Conservation (phyloP, 2,113 vertebrate genomes). For the Diphyllodes magnificus region DNA sequence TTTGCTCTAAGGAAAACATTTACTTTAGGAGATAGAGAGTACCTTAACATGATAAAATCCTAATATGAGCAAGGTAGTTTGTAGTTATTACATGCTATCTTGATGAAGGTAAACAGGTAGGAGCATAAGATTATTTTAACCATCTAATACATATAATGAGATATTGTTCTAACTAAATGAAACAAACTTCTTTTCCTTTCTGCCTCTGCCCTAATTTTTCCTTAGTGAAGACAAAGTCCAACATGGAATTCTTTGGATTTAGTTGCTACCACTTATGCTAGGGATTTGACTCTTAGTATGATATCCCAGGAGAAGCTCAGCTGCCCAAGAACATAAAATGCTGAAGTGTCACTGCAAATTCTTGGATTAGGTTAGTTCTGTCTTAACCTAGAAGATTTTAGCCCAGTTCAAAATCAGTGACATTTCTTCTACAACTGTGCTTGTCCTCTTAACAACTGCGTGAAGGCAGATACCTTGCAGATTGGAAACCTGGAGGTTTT, state of each 20-base stretch:
- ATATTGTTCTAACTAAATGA: neutral
- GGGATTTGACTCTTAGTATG: neutral
- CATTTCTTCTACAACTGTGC: neutral
- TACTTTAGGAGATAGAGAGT: neutral
- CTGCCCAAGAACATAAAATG: neutral
- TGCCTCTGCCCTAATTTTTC: neutral
- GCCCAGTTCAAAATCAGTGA: neutral
- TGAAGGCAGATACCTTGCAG: neutral
- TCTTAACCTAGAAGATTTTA: neutral
- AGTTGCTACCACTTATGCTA: neutral
- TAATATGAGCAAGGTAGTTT: neutral
- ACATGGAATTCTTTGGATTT: neutral
- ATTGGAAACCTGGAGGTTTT: neutral
- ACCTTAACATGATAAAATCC: neutral
- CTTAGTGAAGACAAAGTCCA: neutral
- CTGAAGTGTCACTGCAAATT: neutral
- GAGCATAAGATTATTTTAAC: neutral
- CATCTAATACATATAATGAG: neutral
- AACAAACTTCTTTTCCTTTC: neutral
- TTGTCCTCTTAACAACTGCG: neutral
- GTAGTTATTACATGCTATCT: neutral
- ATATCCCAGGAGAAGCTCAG: neutral
- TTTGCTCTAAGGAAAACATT: neutral
- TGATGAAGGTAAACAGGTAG: neutral
- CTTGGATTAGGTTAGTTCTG: neutral